phyloP scores from a whole-genome alignment of 2,113 vertebrate genomes.

The Edolisoma coerulescens region DNA sequence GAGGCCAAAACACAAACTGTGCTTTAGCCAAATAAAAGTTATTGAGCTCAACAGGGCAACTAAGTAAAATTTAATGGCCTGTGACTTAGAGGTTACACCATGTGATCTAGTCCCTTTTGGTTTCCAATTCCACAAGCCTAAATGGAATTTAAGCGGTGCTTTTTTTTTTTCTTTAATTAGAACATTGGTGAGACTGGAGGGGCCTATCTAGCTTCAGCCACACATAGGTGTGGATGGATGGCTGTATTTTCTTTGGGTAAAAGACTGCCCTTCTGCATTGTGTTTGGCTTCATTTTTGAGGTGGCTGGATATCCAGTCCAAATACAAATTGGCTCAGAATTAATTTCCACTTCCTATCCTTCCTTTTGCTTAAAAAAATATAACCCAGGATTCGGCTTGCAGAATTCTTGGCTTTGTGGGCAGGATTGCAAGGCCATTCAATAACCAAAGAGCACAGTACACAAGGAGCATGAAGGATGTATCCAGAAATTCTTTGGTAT shows the following conservation, averaged over 20 bases:
- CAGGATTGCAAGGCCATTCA: background rate
- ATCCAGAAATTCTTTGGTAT: conserved; percentile 3
- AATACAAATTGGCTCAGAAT: conserved; percentile 5
- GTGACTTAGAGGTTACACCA: conserved; percentile 27
- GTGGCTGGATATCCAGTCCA: conserved; percentile 12
- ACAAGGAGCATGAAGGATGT: background rate
- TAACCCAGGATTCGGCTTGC: background rate
- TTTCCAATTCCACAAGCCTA: conserved; percentile 1
- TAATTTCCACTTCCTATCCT: conserved; percentile 43
- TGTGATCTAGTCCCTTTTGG: conserved; percentile 39
- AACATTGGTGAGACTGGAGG: background rate
- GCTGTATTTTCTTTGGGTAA: background rate
- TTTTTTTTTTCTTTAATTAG: background rate
- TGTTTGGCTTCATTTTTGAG: conserved; percentile 33
- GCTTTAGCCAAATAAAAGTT: conserved; percentile 35
- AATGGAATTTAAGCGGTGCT: background rate
- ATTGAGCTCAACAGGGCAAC: conserved; percentile 33
- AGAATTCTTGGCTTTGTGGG: background rate
- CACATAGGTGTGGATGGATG: background rate
- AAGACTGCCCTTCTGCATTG: conserved; percentile 20
- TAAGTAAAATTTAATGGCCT: conserved; percentile 42
- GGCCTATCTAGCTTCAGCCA: conserved; percentile 6
- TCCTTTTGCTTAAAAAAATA: conserved; percentile 13
- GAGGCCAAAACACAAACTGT: background rate
- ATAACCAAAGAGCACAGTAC: background rate